Percentiles rank a stretch among this genome's conserved stretches.
Conservation (phyloP, 2,113 vertebrate species). For the Phaetusa simplex region DNA sequence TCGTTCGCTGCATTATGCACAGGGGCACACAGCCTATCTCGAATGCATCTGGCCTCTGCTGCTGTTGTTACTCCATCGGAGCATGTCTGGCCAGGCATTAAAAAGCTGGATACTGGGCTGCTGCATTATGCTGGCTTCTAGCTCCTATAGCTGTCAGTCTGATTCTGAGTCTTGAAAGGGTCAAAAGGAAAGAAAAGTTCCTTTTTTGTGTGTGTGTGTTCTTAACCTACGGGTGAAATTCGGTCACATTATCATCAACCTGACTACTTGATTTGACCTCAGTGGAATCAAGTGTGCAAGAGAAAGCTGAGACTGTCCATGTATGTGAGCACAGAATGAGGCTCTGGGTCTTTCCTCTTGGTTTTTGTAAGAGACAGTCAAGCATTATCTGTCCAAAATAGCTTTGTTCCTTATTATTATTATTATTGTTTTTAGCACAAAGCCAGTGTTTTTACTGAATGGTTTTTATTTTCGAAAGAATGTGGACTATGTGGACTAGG, state of each 20-base stretch:
- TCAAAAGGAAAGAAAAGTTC: not conserved
- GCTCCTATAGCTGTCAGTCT: not conserved
- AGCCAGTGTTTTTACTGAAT: not conserved
- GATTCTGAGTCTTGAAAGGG: not conserved
- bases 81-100: not conserved
- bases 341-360: not conserved
- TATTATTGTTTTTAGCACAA: not conserved
- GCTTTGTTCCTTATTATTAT: not conserved
- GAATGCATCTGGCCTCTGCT: not conserved
- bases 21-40: not conserved
- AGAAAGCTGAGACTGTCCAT: not conserved
- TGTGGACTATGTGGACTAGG: not conserved
- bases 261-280: not conserved
- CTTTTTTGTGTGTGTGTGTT: not conserved
- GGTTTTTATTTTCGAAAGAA: not conserved
- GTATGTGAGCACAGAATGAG: not conserved
- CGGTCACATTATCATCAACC: not conserved
- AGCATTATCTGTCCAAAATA: not conserved
- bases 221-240: not conserved
- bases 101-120: not conserved
- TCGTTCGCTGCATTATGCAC: not conserved
- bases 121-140: not conserved
- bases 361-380: not conserved
- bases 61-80: not conserved
- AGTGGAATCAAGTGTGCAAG: not conserved